Evolutionary conservation across 1,140 invertebrate species (phyloP), one percentile per base, ranked within the genome.

Genomic region (Meloidogyne hapla): DNA sequence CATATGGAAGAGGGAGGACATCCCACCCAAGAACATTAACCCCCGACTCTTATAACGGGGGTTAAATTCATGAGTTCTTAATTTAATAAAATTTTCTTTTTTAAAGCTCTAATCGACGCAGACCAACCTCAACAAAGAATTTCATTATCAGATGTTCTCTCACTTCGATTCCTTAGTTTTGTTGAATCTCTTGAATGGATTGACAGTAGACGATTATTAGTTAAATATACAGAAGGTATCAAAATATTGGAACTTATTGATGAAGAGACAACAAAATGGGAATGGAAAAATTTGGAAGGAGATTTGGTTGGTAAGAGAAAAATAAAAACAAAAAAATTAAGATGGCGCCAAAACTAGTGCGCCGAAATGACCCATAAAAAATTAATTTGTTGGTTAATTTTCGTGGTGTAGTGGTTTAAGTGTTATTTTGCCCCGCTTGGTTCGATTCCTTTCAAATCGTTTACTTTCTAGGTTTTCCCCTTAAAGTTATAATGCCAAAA

Each of bases 111-210:
- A 45, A 45, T 63, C 45, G 66, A 79, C 26, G 74, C 71, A 23
- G 73, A 71, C 42, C 67, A 70, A 26, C 65, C 78, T n/a, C 65
- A 74, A 62, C 26, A 25, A 6, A 69, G 67, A 15, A 63, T 81
- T 23, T 56, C 71, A 5, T 48, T 81, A 42, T 71, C 70, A 18
- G 80, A 81, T 80, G 81, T 83, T 67, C 66, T 73, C 12, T 69
- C 62, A 9, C 70, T 28, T 63, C 64, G 38, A n/a, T 67, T 64
- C 38, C 82, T 83, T 61, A 67, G 67, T 10, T 80, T 63, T 10
- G 83, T 82, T 38, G 81, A 82, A 66, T 66, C 81, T 18, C 74
- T 82, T 65, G 81, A 82, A 33, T 82, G 81, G 79, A 25, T 82
- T 63, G 81, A 82, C 66, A 65, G 26, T 26, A 28, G 70, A n/a